These are phyloP conservation scores for Mesaphorura yosii DNA, from an alignment of 1,140 invertebrate species.

Conservation along the genomic window DNA sequence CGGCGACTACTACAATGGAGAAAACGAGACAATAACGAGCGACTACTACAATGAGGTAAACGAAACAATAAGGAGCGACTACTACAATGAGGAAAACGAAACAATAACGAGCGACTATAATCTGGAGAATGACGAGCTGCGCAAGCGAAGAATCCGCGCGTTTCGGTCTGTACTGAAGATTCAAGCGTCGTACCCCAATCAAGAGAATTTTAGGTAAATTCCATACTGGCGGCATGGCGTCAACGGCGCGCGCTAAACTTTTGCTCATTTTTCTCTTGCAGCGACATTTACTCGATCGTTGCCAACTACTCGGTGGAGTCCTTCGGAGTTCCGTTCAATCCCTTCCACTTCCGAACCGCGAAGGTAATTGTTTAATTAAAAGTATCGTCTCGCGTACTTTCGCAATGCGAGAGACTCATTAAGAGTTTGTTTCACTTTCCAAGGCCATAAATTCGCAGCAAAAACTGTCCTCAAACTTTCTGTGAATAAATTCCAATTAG, in stretches of 20 bases:
- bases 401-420: not conserved
- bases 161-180: slow-evolving; percentile 12
- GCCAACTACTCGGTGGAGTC: slow-evolving; percentile 53
- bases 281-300: slow-evolving; percentile 51
- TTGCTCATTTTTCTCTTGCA: slow-evolving; percentile 34
- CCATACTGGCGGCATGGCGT: not conserved
- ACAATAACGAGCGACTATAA: too few relatives aligned
- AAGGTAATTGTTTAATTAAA: slow-evolving; percentile 33
- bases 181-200: not conserved
- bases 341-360: slow-evolving; percentile 51
- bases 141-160: not conserved
- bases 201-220: slow-evolving; percentile 10
- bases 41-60: too few relatives aligned
- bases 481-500: too few relatives aligned
- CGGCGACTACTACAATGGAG: too few relatives aligned
- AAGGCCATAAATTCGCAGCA: too few relatives aligned
- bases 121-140: not conserved
- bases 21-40: too few relatives aligned
- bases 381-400: not conserved
- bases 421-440: not conserved
- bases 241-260: not conserved
- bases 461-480: too few relatives aligned
- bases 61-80: too few relatives aligned
- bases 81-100: too few relatives aligned
- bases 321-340: slow-evolving; percentile 61